phyloP scores from a whole-genome alignment of 2,888 invertebrate species.

The Ormia ochracea region DNA sequence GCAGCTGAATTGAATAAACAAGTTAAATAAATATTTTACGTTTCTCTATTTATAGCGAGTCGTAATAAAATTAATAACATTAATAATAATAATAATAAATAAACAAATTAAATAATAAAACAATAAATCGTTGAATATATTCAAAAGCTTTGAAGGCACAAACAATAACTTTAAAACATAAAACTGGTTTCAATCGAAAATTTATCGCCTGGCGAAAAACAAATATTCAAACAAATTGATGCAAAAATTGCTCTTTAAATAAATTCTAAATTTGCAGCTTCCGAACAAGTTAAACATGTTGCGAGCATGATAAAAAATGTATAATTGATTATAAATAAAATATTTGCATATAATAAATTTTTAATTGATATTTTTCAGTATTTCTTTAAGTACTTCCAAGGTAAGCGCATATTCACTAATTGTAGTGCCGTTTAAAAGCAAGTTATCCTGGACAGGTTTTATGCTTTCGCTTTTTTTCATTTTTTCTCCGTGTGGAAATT shows the following conservation, averaged over 20 bases:
- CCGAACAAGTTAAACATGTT: background rate
- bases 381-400: no score
- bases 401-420: no score
- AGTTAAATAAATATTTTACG: no score
- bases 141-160: background rate
- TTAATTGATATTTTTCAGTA: no score
- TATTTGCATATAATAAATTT: background rate
- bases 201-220: background rate
- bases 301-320: background rate
- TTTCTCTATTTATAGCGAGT: no score
- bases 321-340: background rate
- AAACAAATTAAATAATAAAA: background rate
- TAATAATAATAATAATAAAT: background rate
- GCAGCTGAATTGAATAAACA: background rate
- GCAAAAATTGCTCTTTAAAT: background rate
- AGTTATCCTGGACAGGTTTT: no score
- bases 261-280: background rate
- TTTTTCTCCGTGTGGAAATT: no score
- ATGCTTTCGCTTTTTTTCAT: no score
- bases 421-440: no score
- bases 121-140: background rate
- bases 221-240: background rate
- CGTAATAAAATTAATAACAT: background rate
- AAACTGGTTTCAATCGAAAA: slow-evolving; percentile 15
- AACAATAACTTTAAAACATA: background rate